A percentile compares a stretch with the other conserved stretches of the same genome.
phyloP scores from a whole-genome alignment of 2,113 vertebrate genomes.

The Thomomys bottae region DNA sequence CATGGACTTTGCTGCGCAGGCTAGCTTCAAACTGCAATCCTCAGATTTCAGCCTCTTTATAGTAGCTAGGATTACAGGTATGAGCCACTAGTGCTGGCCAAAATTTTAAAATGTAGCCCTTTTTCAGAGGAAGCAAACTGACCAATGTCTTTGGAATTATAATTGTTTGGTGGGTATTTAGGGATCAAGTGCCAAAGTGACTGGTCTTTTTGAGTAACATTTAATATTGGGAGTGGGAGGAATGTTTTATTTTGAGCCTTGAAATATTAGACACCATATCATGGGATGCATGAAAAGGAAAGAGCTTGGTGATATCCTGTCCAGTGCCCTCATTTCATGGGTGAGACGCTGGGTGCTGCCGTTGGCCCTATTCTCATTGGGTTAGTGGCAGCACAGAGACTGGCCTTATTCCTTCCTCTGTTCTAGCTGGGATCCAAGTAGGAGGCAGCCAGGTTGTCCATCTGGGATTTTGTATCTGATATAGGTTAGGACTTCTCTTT shows the following conservation, averaged over 20 bases:
- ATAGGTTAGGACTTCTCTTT: neutral
- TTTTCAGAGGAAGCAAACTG: neutral
- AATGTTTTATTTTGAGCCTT: neutral
- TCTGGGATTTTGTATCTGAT: neutral
- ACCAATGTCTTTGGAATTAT: neutral
- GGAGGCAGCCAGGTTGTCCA: neutral
- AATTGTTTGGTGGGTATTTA: neutral
- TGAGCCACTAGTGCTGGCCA: neutral
- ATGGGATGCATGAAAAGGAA: neutral
- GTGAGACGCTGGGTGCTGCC: neutral
- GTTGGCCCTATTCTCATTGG: neutral
- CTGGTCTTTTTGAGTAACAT: neutral
- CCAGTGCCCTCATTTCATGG: neutral
- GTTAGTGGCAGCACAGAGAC: neutral
- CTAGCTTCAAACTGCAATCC: no score
- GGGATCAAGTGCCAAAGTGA: neutral
- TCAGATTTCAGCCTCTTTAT: no score
- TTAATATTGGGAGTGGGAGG: neutral
- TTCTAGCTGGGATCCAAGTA: neutral
- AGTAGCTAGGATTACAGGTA: no score
- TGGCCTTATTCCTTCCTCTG: neutral
- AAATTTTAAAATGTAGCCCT: neutral
- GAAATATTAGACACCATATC: neutral
- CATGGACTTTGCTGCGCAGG: no score
- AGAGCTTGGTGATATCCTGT: neutral